Conservation (phyloP, 92 coral and sea anemone genomes). For the Bergia puertoricense region DNA sequence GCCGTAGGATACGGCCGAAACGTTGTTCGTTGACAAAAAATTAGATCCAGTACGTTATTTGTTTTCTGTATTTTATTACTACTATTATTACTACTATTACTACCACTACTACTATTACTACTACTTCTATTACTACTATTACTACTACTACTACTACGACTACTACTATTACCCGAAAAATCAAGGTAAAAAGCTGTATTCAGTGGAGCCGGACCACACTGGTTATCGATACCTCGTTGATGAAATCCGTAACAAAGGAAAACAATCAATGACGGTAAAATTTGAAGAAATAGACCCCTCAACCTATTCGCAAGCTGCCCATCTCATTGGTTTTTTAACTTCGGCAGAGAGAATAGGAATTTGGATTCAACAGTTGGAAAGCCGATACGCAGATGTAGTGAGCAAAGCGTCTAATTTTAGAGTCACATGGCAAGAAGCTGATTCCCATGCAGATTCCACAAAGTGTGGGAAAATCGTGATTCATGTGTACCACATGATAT, state of each 20-base stretch:
- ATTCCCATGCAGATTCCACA: not conserved
- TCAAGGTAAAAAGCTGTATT: slow-evolving; percentile 4
- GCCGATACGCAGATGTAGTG: not conserved
- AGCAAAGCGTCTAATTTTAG: not conserved
- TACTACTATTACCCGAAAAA: not conserved
- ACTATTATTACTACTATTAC: too few species aligned
- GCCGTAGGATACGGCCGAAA: too few species aligned
- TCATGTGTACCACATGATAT: not conserved
- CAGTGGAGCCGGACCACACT: not conserved
- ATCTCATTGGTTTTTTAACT: not conserved
- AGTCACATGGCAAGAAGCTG: slow-evolving; percentile 13
- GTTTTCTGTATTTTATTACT: too few species aligned
- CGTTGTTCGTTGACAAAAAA: too few species aligned
- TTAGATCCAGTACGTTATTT: too few species aligned
- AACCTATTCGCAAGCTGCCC: not conserved
- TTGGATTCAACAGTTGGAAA: not conserved
- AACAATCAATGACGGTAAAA: not conserved
- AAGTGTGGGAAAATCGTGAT: not conserved
- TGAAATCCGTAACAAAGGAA: slow-evolving; percentile 2
- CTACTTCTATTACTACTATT: too few species aligned
- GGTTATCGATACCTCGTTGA: slow-evolving; percentile 3
- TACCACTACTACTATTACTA: too few species aligned
- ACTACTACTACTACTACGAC: too few species aligned
- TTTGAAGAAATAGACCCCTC: slow-evolving; percentile 7
- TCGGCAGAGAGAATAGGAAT: slow-evolving; percentile 6